Base-by-base conservation (phyloP, 2,888 invertebrate species). In the Cryptophagus acutangulus region DNA sequence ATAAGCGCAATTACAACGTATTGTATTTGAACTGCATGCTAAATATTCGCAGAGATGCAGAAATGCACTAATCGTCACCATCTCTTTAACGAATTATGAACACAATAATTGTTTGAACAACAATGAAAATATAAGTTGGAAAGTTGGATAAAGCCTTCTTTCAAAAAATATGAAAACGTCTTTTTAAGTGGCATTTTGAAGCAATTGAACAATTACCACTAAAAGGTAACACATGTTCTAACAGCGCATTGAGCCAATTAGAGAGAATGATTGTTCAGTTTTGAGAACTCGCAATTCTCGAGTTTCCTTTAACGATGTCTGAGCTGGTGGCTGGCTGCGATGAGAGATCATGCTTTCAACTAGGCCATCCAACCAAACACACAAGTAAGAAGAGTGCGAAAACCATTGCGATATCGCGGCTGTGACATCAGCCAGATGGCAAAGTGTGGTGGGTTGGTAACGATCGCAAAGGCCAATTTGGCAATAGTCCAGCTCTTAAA, bases 401-500 rank as follows among this genome's bases (percentile, higher is more conserved):
- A 26, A 26, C n/a, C n/a, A n/a, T 4, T 6, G 9, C n/a, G 26
- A 26, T 26, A 26, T 13, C n/a, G n/a, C n/a, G n/a, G 26, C 3
- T 26, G 26, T 26, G 26, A 26, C 26, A 26, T 26, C 26, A n/a
- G 12, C 15, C 31, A 31, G 31, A 31, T 31, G 31, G 31, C n/a
- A 31, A 6, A 6, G 10, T 4, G 10, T 4, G 10, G 15, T 5
- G 31, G 13, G 31, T 14, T 13, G 13, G 16, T 31, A 31, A 31
- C 31, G 31, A 31, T 31, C 31, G 15, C 26, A 12, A 26, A 26
- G 26, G 26, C 26, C 26, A 26, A 26, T 26, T 31, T 31, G 31
- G 31, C 31, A 15, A 3, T 13, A 15, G 31, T 31, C 31, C 31
- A 31, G 31, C 31, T 31, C 31, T 31, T 31, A 31, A 31, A 31